A percentile compares a stretch with the other conserved stretches of the same genome.
Evolutionary conservation across 2,797 vertebrate species (phyloP).

Genomic region (Luscinia megarhynchos): DNA sequence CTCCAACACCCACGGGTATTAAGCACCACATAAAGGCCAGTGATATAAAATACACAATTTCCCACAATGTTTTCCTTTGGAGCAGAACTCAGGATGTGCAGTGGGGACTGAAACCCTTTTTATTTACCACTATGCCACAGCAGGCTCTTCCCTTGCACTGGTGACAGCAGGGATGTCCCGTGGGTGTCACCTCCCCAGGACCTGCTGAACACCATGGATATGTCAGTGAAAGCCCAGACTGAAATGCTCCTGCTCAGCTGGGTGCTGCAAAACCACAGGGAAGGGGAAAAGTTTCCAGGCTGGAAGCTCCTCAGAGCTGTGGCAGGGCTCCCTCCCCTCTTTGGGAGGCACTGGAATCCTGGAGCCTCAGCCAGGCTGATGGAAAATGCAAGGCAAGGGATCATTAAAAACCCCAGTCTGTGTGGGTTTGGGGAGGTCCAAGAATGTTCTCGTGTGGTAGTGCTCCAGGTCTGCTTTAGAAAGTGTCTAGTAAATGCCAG

Average conservation of each 20-base stretch:
- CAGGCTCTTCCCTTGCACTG: rapidly evolving
- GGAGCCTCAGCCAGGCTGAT: not conserved
- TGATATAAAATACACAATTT: too few relatives aligned
- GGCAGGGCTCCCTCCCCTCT: not conserved
- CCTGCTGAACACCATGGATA: rapidly evolving
- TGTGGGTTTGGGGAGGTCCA: not conserved
- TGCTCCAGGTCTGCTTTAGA: not conserved
- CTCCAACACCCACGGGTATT: too few relatives aligned
- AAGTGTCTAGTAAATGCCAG: not conserved
- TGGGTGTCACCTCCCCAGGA: rapidly evolving
- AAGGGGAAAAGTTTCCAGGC: rapidly evolving
- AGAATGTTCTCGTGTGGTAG: rapidly evolving
- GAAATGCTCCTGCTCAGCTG: not conserved
- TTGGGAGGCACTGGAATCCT: not conserved
- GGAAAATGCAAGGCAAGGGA: not conserved
- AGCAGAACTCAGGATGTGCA: too few relatives aligned
- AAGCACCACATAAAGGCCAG: too few relatives aligned
- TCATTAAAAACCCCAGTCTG: not conserved
- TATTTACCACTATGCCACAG: too few relatives aligned
- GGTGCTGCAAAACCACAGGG: rapidly evolving
- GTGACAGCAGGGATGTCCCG: not conserved
- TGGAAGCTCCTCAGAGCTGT: not conserved
- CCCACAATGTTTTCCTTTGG: too few relatives aligned
- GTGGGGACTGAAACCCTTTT: not conserved
- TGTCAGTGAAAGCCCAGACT: rapidly evolving